Evolutionary conservation across 2,797 vertebrate species (phyloP).

Genomic region (Ciconia nigra): DNA sequence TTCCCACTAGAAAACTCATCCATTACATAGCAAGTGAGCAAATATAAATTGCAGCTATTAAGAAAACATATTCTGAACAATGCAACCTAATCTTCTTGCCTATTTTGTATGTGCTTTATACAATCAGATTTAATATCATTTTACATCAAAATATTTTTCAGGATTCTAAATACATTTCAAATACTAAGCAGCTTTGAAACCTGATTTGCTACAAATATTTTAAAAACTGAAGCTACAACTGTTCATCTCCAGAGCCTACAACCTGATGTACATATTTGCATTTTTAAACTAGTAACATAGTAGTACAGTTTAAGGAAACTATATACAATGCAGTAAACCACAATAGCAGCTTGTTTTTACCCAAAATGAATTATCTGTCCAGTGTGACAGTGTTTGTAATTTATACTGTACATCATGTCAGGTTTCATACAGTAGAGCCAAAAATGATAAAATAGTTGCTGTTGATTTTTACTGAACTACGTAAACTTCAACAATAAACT

Average conservation of each 20-base stretch:
- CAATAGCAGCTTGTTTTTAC: not conserved
- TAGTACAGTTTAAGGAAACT: not conserved
- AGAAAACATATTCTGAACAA: not conserved
- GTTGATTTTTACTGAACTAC: not conserved
- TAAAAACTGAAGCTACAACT: not conserved
- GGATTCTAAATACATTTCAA: not conserved
- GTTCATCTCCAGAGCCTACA: not conserved
- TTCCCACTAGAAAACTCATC: not conserved
- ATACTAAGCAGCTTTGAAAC: conserved; percentile 35
- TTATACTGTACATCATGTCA: not conserved
- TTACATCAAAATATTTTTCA: not conserved
- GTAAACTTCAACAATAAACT: not conserved
- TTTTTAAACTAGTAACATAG: not conserved
- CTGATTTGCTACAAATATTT: not conserved
- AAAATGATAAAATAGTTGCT: not conserved
- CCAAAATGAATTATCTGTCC: not conserved
- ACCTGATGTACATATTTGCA: not conserved
- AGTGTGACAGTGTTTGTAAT: not conserved
- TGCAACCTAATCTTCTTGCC: not conserved
- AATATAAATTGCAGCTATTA: not conserved
- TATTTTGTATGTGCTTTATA: not conserved
- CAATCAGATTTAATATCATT: not conserved
- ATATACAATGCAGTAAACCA: not conserved
- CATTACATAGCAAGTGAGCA: not conserved
- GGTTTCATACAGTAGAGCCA: not conserved